Conservation (phyloP, 2,113 vertebrate genomes). For the Nannobrachium achirus region DNA sequence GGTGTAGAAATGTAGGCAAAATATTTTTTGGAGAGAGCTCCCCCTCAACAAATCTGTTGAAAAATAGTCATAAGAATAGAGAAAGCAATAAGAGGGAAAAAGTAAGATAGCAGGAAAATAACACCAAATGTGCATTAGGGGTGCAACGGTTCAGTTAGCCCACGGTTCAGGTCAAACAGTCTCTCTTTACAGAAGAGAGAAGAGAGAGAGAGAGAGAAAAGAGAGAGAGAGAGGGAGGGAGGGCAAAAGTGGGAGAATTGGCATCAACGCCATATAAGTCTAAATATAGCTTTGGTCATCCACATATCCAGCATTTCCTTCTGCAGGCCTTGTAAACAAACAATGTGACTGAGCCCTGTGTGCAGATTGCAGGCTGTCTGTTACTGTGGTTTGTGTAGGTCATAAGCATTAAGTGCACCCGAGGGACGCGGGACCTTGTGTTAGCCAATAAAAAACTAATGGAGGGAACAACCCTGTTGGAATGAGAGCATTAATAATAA, state of each 20-base stretch:
- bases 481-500: conserved; percentile 71
- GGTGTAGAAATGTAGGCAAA: too few relatives aligned
- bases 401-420: conserved; percentile 39
- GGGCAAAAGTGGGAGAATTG: neutral
- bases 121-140: too few relatives aligned
- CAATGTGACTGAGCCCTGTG: conserved; percentile 33
- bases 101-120: too few relatives aligned
- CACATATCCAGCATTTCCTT: conserved; percentile 46
- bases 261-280: conserved; percentile 43
- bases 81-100: too few relatives aligned
- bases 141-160: too few relatives aligned
- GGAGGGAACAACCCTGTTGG: conserved; percentile 35
- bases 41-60: too few relatives aligned
- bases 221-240: too few relatives aligned
- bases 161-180: too few relatives aligned
- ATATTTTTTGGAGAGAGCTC: too few relatives aligned
- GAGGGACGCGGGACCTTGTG: conserved; percentile 24
- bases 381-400: conserved; percentile 33
- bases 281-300: conserved; percentile 59
- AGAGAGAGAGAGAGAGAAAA: too few relatives aligned
- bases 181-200: too few relatives aligned
- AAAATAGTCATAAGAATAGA: too few relatives aligned
- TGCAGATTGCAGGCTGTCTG: conserved; percentile 24
- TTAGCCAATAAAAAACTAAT: conserved; percentile 59
- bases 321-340: conserved; percentile 49